Conservation (phyloP, 1,140 invertebrate genomes). For the Mactra quadrangularis region DNA sequence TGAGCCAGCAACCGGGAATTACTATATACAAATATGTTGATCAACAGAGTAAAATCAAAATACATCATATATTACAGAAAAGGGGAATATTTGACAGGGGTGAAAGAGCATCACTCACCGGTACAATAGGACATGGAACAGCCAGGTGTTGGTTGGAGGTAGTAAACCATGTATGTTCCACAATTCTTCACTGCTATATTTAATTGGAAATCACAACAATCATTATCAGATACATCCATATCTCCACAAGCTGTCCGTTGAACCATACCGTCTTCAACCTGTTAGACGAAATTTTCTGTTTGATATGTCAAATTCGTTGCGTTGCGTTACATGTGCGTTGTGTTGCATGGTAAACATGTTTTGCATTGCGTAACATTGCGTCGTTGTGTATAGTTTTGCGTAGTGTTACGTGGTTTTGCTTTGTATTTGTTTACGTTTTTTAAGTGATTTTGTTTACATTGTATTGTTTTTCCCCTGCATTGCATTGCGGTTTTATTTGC, state of each 20-base stretch:
- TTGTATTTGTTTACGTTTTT: too few species aligned
- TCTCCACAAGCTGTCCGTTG: constrained; percentile 5
- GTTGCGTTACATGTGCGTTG: neutral
- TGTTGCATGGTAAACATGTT: neutral
- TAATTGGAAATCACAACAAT: neutral
- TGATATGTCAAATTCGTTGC: neutral
- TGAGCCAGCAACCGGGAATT: neutral
- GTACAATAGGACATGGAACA: constrained; percentile 46
- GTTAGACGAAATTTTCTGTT: neutral
- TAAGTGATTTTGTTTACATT: too few species aligned
- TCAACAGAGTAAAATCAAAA: too few species aligned
- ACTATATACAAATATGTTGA: neutral
- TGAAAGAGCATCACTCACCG: constrained; percentile 1
- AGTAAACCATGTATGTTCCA: constrained; percentile 15
- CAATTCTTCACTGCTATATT: constrained; percentile 26
- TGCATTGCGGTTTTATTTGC: too few species aligned
- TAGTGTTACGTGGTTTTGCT: neutral
- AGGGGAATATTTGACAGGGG: neutral
- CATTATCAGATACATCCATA: neutral
- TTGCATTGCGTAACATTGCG: neutral
- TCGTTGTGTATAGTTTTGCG: neutral
- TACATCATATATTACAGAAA: neutral
- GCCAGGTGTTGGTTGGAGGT: constrained; percentile 14
- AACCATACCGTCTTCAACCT: neutral
- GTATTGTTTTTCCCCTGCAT: too few species aligned